Evolutionary conservation across 2,797 vertebrate species (phyloP), one percentile per base, ranked within the genome.

Genomic region (Hybognathus amarus): DNA sequence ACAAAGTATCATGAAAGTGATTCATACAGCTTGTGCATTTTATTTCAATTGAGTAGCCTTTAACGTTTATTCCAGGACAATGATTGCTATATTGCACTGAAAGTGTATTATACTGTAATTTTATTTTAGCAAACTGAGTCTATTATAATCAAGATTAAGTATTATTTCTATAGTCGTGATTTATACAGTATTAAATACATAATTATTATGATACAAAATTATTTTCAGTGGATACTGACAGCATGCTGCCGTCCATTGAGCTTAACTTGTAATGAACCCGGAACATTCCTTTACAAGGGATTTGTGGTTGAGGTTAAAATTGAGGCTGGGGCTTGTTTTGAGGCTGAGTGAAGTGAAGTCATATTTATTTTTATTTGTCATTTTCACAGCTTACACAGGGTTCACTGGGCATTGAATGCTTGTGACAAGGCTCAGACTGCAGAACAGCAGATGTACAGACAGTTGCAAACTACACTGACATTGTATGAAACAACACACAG

Each of bases 321-420:
- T 74, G 38, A 56, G 71, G 3, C 52, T 27, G 36, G 42, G n/a
- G 73, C 27, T 76, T 76, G n/a, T 76, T 76, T 61, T 27, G 8
- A 74, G 47, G 71, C 47, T 54, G 69, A 76, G 52, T 59, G 24
- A 59, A 40, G 7, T 27, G 18, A 38, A 38, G 64, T 67, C 15
- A 76, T 42, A 36, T 76, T 27, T 76, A 36, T 24, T 61, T 76
- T 76, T 54, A 54, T 74, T 54, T 76, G 74, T 76, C n/a, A 76
- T 76, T 76, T 61, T 13, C 54, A 20, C 71, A 56, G 33, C 6
- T 75, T 56, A 38, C 22, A 36, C 12, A 36, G 33, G 33, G 33
- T 27, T 61, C 74, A 61, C 74, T 40, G 36, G 74, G 8, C 54
- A 59, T 1, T 76, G 15, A 61, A 24, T 27, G 54, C 54, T 61